Conservation (phyloP, 2,888 invertebrate genomes). For the Spialia ferax region DNA sequence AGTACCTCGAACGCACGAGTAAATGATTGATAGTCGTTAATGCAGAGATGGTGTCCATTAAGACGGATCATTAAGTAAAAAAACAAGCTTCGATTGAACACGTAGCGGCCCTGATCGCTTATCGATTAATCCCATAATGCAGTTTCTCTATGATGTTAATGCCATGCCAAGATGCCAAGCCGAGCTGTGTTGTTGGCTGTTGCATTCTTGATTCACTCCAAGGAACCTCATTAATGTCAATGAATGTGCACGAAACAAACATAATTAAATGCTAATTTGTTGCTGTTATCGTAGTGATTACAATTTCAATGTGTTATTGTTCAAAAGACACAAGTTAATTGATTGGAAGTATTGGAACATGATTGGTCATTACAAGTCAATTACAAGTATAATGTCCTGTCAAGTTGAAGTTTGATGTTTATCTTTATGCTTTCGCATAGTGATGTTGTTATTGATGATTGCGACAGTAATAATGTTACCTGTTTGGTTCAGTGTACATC, state of each 20-base stretch:
- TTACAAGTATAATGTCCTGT: too few species aligned
- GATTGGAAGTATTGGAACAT: too few species aligned
- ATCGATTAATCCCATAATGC: conserved; percentile 37
- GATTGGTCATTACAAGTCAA: too few species aligned
- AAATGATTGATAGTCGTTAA: conserved; percentile 37
- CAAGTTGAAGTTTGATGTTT: too few species aligned
- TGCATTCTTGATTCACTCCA: not conserved
- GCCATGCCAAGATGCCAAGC: not conserved
- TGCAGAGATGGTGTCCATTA: conserved; percentile 38
- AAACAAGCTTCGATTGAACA: conserved; percentile 37
- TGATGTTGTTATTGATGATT: too few species aligned
- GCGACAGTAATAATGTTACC: too few species aligned
- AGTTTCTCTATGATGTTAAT: conserved; percentile 35
- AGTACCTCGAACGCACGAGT: conserved; percentile 16
- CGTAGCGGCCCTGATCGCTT: conserved; percentile 38
- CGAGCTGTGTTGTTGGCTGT: not conserved
- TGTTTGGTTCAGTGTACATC: too few species aligned
- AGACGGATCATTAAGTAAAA: conserved; percentile 36
- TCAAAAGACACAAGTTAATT: not conserved
- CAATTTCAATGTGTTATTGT: not conserved
- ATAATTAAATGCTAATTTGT: not conserved
- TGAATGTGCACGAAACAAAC: not conserved
- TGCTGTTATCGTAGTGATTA: not conserved
- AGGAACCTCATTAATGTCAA: not conserved
- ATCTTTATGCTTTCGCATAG: too few species aligned